phyloP scores from a whole-genome alignment of 2,888 invertebrate species.

The Drosophila merina region DNA sequence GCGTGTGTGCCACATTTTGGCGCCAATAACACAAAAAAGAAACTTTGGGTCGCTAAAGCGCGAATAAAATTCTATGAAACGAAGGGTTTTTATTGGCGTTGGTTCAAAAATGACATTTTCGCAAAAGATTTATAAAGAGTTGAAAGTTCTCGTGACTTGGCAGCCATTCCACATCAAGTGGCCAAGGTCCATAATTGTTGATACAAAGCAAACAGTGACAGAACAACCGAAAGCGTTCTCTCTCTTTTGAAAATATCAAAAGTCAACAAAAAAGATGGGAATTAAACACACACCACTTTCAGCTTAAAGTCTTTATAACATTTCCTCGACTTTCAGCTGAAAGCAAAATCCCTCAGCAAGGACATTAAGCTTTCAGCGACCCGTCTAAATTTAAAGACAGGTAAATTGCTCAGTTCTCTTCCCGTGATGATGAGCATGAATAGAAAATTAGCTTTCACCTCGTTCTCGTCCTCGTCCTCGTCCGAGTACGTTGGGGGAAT shows the following conservation, averaged over 20 bases:
- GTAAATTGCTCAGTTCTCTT: background rate
- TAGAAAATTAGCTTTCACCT: constrained; percentile 22
- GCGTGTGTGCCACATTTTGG: constrained; percentile 27
- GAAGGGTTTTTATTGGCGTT: background rate
- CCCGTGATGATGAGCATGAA: constrained; percentile 31
- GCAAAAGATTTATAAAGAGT: constrained; percentile 1
- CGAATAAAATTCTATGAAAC: constrained; percentile 6
- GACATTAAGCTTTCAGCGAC: background rate
- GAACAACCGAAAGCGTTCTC: background rate
- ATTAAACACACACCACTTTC: background rate
- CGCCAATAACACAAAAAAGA: constrained; percentile 36
- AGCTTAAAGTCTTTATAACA: background rate
- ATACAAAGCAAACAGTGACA: background rate
- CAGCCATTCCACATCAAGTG: constrained; percentile 3
- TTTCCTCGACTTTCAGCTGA: background rate
- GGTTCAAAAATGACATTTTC: constrained; percentile 2
- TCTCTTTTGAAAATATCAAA: background rate
- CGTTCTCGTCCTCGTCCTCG: background rate
- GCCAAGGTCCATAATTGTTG: constrained; percentile 15
- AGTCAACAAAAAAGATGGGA: background rate
- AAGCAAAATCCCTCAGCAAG: background rate
- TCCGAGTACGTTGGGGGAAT: background rate
- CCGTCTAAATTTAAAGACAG: background rate
- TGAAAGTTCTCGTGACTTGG: constrained; percentile 21
- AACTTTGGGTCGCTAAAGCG: constrained; percentile 19